These are phyloP conservation scores for Aradophagus sp. DNA, from an alignment of 1,140 invertebrate genomes.

Conservation along the genomic window DNA sequence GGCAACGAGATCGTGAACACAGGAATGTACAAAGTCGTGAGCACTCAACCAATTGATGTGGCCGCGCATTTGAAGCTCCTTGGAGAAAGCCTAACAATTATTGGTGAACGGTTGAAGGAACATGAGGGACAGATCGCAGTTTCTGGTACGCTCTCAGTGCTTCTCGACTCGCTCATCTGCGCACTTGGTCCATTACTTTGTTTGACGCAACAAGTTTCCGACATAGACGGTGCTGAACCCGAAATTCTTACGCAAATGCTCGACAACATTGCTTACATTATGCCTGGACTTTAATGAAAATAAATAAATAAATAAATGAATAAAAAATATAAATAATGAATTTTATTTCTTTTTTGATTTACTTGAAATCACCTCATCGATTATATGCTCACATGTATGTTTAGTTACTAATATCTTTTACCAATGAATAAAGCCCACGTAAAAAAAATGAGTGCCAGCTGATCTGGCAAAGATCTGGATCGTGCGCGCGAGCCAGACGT, in stretches of 20 bases:
- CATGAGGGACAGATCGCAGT: constrained; percentile 96
- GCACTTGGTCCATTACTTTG: constrained; percentile 92
- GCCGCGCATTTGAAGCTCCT: constrained; percentile 94
- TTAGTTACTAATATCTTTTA: no score
- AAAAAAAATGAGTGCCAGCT: no score
- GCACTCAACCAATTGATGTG: constrained; percentile 90
- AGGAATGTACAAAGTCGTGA: constrained; percentile 80
- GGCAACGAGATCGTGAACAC: constrained; percentile 67
- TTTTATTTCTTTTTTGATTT: no score
- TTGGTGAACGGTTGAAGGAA: constrained; percentile 93
- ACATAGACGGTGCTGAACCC: constrained; percentile 82
- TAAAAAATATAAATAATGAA: no score
- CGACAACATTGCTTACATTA: constrained; percentile 97
- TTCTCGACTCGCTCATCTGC: constrained; percentile 95
- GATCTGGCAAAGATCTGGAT: no score
- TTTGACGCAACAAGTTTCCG: constrained; percentile 88
- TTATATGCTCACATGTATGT: no score
- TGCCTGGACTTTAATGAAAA: constrained; percentile 90
- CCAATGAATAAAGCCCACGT: no score
- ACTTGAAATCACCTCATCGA: no score
- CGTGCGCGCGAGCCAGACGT: no score
- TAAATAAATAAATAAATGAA: no score
- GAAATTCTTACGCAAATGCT: constrained; percentile 85
- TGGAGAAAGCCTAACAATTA: constrained; percentile 94
- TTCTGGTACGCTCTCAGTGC: constrained; percentile 93